Percentiles rank a stretch among this genome's conserved stretches.
Evolutionary conservation across 2,888 invertebrate genomes (phyloP).

Genomic region (Hirtodrosophila trivittata): DNA sequence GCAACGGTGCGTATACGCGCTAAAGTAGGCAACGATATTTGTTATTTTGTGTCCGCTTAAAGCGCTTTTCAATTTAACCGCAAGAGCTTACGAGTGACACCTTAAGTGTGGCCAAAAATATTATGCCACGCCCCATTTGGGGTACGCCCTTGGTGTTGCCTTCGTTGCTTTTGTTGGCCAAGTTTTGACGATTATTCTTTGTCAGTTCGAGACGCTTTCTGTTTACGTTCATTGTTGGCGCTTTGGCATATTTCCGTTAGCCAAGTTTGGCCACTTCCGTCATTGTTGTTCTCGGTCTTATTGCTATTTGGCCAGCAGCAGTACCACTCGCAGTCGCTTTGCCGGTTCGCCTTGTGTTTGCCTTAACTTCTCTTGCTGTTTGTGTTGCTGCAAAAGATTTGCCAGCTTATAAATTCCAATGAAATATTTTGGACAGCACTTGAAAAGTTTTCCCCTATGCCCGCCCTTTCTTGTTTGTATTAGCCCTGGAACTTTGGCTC

Average conservation of each 20-base stretch:
- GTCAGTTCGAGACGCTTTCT: conserved; percentile 58
- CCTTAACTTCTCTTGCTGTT: conserved; percentile 48
- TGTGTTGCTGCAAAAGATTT: conserved; percentile 59
- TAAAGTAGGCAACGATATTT: conserved; percentile 40
- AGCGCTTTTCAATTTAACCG: conserved; percentile 53
- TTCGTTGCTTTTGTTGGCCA: conserved; percentile 32
- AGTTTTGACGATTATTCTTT: conserved; percentile 59
- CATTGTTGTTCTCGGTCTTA: conserved; percentile 25
- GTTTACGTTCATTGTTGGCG: conserved; percentile 52
- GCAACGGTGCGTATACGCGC: conserved; percentile 49
- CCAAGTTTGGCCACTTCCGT: conserved; percentile 67
- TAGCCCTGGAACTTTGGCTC: conserved; percentile 53
- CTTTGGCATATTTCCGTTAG: conserved; percentile 67
- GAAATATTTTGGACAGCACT: conserved; percentile 71
- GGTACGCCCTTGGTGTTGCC: conserved; percentile 5
- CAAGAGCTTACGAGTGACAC: conserved; percentile 72
- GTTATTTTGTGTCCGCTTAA: conserved; percentile 10
- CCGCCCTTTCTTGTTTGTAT: conserved; percentile 54
- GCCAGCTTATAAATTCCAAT: conserved; percentile 73
- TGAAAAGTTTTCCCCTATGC: conserved; percentile 63
- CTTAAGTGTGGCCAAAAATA: conserved; percentile 50
- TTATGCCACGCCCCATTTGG: conserved; percentile 15
- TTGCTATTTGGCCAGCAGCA: conserved; percentile 42
- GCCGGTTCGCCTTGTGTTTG: conserved; percentile 34
- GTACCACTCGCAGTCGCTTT: conserved; percentile 21